phyloP scores from a whole-genome alignment of 2,113 vertebrate species.

The Dasyornis broadbenti region DNA sequence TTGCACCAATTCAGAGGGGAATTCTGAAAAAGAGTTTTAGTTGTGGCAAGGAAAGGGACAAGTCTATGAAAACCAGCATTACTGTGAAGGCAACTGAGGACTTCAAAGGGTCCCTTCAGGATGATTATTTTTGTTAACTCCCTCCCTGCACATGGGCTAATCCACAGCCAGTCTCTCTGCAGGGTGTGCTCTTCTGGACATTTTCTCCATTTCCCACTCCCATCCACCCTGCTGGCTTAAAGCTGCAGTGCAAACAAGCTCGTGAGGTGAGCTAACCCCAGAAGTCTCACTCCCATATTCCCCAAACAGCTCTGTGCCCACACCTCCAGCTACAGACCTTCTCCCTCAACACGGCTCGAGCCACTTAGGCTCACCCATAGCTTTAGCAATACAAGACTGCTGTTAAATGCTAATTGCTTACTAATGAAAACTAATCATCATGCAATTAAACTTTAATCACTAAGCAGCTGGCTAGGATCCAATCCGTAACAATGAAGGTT shows the following conservation, averaged over 20 bases:
- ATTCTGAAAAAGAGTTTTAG: background rate
- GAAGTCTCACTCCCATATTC: background rate
- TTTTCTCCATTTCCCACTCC: background rate
- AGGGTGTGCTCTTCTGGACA: background rate
- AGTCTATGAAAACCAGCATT: background rate
- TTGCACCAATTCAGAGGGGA: background rate
- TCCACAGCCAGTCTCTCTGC: background rate
- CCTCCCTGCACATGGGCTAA: background rate
- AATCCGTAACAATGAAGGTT: conserved; percentile 36
- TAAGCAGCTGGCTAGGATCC: conserved; percentile 50
- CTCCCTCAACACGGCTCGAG: background rate
- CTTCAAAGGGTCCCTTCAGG: background rate
- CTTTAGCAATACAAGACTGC: background rate
- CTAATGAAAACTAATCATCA: conserved; percentile 65
- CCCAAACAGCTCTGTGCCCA: background rate
- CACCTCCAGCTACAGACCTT: background rate
- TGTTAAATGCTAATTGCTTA: conserved; percentile 53
- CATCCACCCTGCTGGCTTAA: background rate
- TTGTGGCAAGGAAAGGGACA: background rate
- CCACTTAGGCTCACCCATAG: background rate
- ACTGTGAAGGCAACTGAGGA: background rate
- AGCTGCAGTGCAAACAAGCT: background rate
- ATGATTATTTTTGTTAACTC: background rate
- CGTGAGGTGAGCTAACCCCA: background rate
- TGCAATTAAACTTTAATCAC: conserved; percentile 61